Base-by-base conservation (phyloP, 30 jellyfish, hydroid and myxozoan species). In the Sanderia malayensis region DNA sequence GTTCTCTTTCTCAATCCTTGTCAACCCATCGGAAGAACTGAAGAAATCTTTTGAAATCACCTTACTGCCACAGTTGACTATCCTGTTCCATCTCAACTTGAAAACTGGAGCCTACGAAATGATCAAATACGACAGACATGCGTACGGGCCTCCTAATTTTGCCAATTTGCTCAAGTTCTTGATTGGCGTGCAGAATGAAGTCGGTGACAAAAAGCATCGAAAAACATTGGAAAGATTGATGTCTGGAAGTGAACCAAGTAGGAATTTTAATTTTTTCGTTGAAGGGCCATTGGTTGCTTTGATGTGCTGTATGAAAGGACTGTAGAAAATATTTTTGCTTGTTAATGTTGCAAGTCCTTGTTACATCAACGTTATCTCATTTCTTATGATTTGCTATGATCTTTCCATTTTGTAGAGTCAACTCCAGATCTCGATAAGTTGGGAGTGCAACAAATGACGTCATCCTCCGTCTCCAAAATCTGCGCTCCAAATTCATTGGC, bases 61-160 rank as follows among this genome's bases (percentile, higher is more conserved):
- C 4, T 11, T 26, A 0, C 74, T 83, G 1, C 95, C 95, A 0
- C 79, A 83, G 32, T 49, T 83, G 32, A 34, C 77, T 4, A 60
- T 69, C 13, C 32, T 83, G 46, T 33, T 62, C n/a, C 80, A 73
- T 26, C 67, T 83, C 23, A 83, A 74, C 73, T 31, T 58, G 53
- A 66, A 64, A 49, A 63, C 85, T 44, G 95, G 95, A 1, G 95
- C 77, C 19, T 83, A 60, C 45, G 87, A 83, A 66, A 58, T 83
- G 79, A 66, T 83, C 33, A 58, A 60, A 17, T 83, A 83, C 80
- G 88, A 83, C 74, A 31, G 60, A 63, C 55, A 67, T 25, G 44
- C 46, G 9, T 83, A 31, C 57, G 95, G 95, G 13, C 66, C 83
- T 13, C 76, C 34, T 45, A 63, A 67, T 41, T 60, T 73, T 29